Conservation (phyloP, 2,888 invertebrate genomes). For the Sphaeridia pumilis region DNA sequence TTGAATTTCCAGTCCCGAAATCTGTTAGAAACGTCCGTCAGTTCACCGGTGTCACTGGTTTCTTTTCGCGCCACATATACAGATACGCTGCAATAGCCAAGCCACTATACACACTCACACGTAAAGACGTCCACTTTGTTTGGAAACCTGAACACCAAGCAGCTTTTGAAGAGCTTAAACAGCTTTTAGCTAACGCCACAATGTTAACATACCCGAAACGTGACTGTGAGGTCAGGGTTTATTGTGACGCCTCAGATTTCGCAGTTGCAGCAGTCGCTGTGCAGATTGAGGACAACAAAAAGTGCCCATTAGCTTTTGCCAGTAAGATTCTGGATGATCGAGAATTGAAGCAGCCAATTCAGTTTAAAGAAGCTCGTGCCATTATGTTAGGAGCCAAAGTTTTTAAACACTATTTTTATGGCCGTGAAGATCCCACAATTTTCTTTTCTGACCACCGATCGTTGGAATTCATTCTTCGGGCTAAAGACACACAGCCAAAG, state of each 20-base stretch:
- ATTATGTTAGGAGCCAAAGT: constrained; percentile 37
- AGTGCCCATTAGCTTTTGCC: constrained; percentile 37
- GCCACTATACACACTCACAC: constrained; percentile 16
- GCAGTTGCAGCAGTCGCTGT: constrained; percentile 1
- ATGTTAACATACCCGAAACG: constrained; percentile 17
- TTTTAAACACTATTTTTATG: constrained; percentile 39
- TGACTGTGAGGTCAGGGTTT: background rate
- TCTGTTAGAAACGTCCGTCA: constrained; percentile 15
- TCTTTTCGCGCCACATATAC: constrained; percentile 28
- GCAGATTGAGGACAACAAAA: background rate
- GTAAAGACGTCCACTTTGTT: constrained; percentile 5
- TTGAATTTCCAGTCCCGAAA: constrained; percentile 19
- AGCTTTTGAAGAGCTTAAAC: constrained; percentile 19
- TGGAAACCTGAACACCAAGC: constrained; percentile 16
- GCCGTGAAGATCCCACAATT: constrained; percentile 37
- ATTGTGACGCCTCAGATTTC: constrained; percentile 14
- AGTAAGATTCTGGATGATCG: constrained; percentile 37
- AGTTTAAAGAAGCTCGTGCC: constrained; percentile 40
- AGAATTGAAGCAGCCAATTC: constrained; percentile 38
- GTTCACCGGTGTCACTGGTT: constrained; percentile 24
- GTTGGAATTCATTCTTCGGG: too few species aligned
- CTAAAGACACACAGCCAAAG: too few species aligned
- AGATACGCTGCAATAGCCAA: constrained; percentile 25
- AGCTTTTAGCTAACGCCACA: constrained; percentile 1
- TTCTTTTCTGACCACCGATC: constrained; percentile 39